phyloP scores from a whole-genome alignment of 1,140 invertebrate genomes.

The Ceratosolen fusciceps region DNA sequence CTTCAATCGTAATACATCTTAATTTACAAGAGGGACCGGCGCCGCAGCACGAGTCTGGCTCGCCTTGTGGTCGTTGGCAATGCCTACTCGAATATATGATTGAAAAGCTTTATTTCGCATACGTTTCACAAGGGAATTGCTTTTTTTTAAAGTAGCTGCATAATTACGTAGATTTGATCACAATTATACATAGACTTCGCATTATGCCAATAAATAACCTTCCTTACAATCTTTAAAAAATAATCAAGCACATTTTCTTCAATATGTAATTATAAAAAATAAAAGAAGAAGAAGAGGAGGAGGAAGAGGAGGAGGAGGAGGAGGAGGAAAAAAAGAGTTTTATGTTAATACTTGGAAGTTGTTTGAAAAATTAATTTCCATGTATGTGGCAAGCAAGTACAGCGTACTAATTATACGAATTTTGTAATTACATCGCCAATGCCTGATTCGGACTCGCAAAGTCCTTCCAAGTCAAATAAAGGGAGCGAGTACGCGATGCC shows the following conservation, averaged over 20 bases:
- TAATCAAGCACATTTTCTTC: slow-evolving; percentile 8
- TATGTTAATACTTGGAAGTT: slow-evolving; percentile 4
- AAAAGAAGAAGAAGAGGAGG: no score
- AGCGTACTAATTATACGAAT: not conserved
- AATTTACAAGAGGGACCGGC: not conserved
- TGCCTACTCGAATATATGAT: not conserved
- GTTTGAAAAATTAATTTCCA: slow-evolving; percentile 9
- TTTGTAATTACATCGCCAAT: slow-evolving; percentile 1
- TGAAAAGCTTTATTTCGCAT: not conserved
- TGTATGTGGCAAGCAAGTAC: not conserved
- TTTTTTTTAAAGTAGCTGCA: not conserved
- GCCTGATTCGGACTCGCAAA: not conserved
- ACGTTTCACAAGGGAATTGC: not conserved
- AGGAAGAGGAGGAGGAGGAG: no score
- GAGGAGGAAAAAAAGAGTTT: no score
- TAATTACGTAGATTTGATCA: slow-evolving; percentile 14
- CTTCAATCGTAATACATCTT: no score
- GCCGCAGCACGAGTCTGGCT: not conserved
- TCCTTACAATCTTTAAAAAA: not conserved
- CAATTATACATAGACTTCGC: not conserved
- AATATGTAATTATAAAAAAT: slow-evolving; percentile 20
- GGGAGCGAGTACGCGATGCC: no score
- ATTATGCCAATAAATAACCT: slow-evolving; percentile 6
- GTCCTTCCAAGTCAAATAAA: not conserved
- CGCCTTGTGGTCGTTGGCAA: no score